Conservation (phyloP, 1,140 invertebrate species). For the Lethocerus indicus region DNA sequence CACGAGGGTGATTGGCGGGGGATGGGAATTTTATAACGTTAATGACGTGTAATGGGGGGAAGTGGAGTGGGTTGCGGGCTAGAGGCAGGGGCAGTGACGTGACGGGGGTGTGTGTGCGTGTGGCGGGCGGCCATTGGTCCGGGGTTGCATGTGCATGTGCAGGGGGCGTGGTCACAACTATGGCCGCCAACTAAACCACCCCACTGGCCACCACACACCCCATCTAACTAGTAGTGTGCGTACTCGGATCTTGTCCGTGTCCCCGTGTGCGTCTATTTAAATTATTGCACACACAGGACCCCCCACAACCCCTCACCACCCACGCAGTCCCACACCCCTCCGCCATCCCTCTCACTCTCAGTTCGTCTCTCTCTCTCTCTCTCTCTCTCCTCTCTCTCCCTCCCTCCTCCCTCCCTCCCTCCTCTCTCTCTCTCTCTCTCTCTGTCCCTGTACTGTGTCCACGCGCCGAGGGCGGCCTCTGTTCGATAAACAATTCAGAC, state of each 20-base stretch:
- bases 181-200: constrained; percentile 4
- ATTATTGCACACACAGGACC: neutral
- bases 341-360: neutral
- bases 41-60: neutral
- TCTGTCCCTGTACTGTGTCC: no score
- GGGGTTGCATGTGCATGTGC: constrained; percentile 11
- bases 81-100: no score
- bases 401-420: no score
- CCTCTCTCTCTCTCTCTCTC: no score
- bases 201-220: no score
- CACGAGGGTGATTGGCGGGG: no score
- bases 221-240: no score
- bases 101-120: neutral
- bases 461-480: no score
- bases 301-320: neutral
- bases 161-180: constrained; percentile 9
- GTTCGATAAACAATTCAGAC: no score
- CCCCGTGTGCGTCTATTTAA: neutral
- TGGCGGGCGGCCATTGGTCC: neutral
- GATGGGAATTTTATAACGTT: no score
- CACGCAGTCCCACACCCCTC: neutral
- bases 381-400: no score
- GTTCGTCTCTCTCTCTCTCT: constrained; percentile 1
- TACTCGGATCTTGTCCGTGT: no score
- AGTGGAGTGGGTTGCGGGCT: neutral